Evolutionary conservation across 2,888 invertebrate genomes (phyloP), one percentile per base, ranked within the genome.

Genomic region (Cacoxenus indagator): DNA sequence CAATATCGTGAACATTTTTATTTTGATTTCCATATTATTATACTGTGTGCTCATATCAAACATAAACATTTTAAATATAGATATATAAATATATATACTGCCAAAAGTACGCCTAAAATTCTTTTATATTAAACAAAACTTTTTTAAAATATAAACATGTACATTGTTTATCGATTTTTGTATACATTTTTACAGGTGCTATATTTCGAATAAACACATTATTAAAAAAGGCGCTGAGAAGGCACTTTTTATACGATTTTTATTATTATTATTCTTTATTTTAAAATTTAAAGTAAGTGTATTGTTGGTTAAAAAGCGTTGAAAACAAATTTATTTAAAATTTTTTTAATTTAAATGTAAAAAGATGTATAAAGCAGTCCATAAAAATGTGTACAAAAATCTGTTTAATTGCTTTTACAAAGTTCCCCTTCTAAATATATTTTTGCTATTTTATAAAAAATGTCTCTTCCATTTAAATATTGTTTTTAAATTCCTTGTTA

Each of bases 91-190:
- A n/a, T n/a, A n/a, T n/a, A n/a, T n/a, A n/a, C 82, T 81, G 85
- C 86, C 86, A 81, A 85, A 85, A 85, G 78, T 83, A 72, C 70
- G 78, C 77, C 74, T 76, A 77, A 84, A 81, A 68, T 65, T 74
- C 61, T 67, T 73, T 65, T 9, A 9, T 51, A 22, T 22, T 51
- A 64, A 43, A 77, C 76, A 74, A 72, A 76, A 72, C 72, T 74
- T 72, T 73, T 67, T 54, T 67, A 62, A 57, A 66, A 65, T 70
- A 26, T 48, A 64, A 64, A 69, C 70, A 64, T 70, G 73, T 74
- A 75, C 17, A 14, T 3, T n/a, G 11, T 57, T 57, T 26, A 57
- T 17, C 75, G 74, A 71, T 73, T 71, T 76, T 75, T 67, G 24
- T 62, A 46, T 22, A 14, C 45, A 55, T 51, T 65, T 57, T 67